A percentile compares a stretch with the other conserved stretches of the same genome.
phyloP scores from a whole-genome alignment of 2,113 vertebrate species.

The Cromileptes altivelis region DNA sequence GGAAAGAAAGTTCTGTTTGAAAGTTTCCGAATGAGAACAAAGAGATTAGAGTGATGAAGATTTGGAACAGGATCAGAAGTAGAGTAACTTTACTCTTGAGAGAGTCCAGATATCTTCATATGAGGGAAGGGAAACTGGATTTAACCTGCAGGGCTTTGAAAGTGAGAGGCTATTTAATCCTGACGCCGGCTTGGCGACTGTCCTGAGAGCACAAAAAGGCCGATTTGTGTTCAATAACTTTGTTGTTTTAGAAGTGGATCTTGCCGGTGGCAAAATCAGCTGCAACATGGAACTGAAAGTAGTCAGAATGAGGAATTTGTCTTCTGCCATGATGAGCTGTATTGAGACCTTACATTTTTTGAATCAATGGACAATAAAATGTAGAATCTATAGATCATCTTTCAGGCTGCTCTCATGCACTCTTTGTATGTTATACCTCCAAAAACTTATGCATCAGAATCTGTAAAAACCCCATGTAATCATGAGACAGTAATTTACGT shows the following conservation, averaged over 20 bases:
- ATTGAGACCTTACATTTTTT: neutral
- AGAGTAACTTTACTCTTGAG: neutral
- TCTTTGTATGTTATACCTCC: too few species aligned
- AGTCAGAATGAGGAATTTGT: neutral
- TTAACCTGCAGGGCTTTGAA: neutral
- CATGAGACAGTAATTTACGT: too few species aligned
- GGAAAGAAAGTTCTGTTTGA: conserved; percentile 10
- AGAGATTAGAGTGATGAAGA: neutral
- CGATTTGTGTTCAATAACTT: conserved; percentile 13
- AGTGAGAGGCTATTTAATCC: neutral
- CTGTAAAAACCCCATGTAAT: too few species aligned
- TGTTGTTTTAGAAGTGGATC: neutral
- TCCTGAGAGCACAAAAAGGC: conserved; percentile 1
- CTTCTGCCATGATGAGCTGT: conserved; percentile 9
- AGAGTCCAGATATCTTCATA: conserved; percentile 10
- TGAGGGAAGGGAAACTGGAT: neutral
- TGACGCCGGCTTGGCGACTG: neutral
- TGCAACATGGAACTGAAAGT: neutral
- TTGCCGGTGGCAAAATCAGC: conserved; percentile 6
- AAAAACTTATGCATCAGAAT: too few species aligned
- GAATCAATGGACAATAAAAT: neutral
- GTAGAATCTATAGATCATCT: neutral
- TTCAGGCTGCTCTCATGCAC: too few species aligned
- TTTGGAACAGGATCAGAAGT: conserved; percentile 19
- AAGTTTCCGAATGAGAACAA: conserved; percentile 11